These are phyloP conservation scores for Bhutanitis thaidina DNA, from an alignment of 2,888 invertebrate genomes.

Conservation along the genomic window DNA sequence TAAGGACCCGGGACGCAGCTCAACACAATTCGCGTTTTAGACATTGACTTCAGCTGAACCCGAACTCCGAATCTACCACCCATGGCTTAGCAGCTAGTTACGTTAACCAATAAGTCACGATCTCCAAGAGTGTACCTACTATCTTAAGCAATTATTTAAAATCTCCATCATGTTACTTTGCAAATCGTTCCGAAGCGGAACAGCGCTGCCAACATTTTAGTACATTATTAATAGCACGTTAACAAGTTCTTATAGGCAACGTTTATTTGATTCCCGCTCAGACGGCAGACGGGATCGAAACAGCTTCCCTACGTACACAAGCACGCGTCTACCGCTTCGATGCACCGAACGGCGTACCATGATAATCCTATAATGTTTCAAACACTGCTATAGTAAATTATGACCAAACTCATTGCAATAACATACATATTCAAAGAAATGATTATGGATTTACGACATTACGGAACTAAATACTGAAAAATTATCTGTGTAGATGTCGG, in stretches of 20 bases:
- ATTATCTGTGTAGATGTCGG: conserved; percentile 1
- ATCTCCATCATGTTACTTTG: background rate
- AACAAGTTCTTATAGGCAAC: conserved; percentile 19
- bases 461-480: background rate
- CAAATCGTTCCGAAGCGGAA: background rate
- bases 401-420: background rate
- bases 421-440: background rate
- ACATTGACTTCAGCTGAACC: no score
- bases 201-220: background rate
- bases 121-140: no score
- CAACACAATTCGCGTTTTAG: no score
- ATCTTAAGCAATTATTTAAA: no score
- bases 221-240: conserved; percentile 7
- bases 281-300: conserved; percentile 39
- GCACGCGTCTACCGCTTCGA: conserved; percentile 2
- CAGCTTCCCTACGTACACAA: conserved; percentile 29
- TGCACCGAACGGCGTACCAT: background rate
- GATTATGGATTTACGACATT: background rate
- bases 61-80: no score
- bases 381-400: background rate
- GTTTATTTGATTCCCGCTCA: conserved; percentile 17
- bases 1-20: no score
- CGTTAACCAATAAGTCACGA: no score
- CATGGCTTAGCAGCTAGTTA: no score
- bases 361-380: background rate